These are phyloP conservation scores for Diorhabda sublineata DNA, from an alignment of 1,140 invertebrate species.

Conservation along the genomic window DNA sequence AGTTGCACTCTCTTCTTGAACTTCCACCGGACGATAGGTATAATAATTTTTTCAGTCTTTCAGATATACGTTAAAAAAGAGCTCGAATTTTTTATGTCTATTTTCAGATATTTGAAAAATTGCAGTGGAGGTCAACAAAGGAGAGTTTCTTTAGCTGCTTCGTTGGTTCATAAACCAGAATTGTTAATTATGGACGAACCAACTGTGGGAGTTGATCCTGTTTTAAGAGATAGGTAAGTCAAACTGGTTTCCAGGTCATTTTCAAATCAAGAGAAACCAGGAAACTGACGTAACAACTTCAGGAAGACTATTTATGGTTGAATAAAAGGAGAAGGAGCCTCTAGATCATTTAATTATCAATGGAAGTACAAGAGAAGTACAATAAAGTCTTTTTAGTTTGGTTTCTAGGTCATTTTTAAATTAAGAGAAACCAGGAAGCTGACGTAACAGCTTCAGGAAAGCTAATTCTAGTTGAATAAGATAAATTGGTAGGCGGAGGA, in stretches of 20 bases:
- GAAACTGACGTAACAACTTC: no score
- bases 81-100: not conserved
- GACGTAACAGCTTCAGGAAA: no score
- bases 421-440: no score
- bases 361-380: no score
- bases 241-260: not conserved
- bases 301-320: no score
- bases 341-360: no score
- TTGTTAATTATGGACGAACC: slow-evolving; percentile 89
- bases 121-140: slow-evolving; percentile 86
- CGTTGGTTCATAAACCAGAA: slow-evolving; percentile 82
- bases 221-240: slow-evolving; percentile 65
- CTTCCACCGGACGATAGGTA: slow-evolving; percentile 58
- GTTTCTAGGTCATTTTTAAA: no score
- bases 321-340: no score
- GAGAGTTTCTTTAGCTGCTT: slow-evolving; percentile 79
- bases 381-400: no score
- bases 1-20: slow-evolving; percentile 69
- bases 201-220: slow-evolving; percentile 87
- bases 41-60: not conserved
- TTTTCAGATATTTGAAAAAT: slow-evolving; percentile 53
- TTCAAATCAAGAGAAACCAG: no score
- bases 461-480: no score
- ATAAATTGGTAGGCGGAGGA: no score
- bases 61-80: not conserved